Evolutionary conservation across 2,113 vertebrate species (phyloP).

Genomic region (Pygoscelis antarcticus): DNA sequence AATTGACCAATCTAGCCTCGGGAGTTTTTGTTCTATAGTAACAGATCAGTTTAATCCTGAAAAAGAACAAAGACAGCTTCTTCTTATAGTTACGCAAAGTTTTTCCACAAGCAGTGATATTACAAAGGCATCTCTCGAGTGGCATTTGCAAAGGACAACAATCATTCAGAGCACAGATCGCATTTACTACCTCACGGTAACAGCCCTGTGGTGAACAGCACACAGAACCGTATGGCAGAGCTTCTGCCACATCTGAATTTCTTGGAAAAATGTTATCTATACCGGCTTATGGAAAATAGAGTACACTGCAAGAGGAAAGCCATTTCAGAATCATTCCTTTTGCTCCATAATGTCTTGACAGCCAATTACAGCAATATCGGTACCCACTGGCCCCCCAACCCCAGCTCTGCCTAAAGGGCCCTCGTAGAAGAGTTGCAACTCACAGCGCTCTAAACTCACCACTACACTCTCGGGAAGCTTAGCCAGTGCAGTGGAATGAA

Average conservation of each 20-base stretch:
- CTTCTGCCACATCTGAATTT: neutral
- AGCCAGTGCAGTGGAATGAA: neutral
- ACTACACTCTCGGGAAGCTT: neutral
- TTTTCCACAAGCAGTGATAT: neutral
- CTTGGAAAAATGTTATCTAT: neutral
- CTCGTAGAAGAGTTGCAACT: rapidly evolving
- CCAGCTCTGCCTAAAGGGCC: neutral
- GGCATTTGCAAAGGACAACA: neutral
- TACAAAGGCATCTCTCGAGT: neutral
- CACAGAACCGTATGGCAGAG: neutral
- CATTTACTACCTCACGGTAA: neutral
- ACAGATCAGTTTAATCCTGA: neutral
- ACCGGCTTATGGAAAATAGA: neutral
- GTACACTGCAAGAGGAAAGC: neutral
- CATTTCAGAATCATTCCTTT: neutral
- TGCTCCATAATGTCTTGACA: neutral
- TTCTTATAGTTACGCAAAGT: neutral
- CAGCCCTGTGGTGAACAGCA: neutral
- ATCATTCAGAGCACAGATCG: neutral
- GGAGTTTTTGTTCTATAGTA: neutral
- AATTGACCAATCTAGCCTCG: neutral
- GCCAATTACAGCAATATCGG: neutral
- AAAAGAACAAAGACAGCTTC: neutral
- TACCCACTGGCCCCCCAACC: neutral
- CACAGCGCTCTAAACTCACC: neutral